Evolutionary conservation across 2,797 vertebrate genomes (phyloP), one percentile per base, ranked within the genome.

Genomic region (Galago senegalensis): DNA sequence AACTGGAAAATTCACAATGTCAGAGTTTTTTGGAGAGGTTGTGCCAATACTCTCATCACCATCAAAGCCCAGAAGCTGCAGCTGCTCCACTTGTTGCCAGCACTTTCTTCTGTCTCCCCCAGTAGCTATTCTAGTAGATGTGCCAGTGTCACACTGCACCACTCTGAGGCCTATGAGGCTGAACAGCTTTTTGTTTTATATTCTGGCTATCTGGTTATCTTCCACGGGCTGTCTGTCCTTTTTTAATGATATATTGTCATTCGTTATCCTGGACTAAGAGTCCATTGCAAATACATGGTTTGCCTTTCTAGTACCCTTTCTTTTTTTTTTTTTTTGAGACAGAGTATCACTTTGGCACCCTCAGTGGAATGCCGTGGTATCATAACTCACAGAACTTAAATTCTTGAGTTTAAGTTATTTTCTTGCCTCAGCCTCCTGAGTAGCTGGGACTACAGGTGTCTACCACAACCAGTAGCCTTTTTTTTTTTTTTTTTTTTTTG

Each of bases 71-170:
- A 34, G 5, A 31, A 25, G 63, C 2, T n/a, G 4, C 13, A 25
- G 20, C 3, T 16, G 49, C 20, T 56, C 18, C 17, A 31, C 76
- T 7, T 29, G 34, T 23, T 17, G 49, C 2, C 63, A 31, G 37
- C 12, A 17, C 23, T 12, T 31, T 83, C 25, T 31, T 25, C 34
- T 25, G 18, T 21, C 12, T 65, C 46, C 13, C 8, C 21, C 7
- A 16, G 60, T 20, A 40, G 40, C 49, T 37, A 21, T 27, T 8
- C 16, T 17, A 18, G 43, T 2, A 43, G 49, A 14, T 0, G 17
- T 16, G 11, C 10, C 0, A 7, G 34, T 7, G 43, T 20, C 56
- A 29, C 2, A 4, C 5, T 7, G 56, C 23, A 9, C 3, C 20
- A 14, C 3, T 25, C 9, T 72, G 25, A 14, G 23, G 75, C 13